Evolutionary conservation across 2,797 vertebrate species (phyloP).

Genomic region (Neosilurus hyrtlii): DNA sequence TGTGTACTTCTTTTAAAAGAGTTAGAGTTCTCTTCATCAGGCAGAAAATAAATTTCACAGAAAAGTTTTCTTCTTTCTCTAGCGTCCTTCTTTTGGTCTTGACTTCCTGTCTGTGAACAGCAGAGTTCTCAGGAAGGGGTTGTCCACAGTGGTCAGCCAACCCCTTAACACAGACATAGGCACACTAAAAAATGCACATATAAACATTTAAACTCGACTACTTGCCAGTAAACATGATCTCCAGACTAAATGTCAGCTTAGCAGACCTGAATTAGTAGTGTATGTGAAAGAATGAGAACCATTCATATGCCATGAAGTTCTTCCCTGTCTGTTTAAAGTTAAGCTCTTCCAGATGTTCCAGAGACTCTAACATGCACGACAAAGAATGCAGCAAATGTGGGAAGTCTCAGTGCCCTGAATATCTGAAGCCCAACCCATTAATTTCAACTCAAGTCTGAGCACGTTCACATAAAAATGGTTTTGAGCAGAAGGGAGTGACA

Average conservation of each 20-base stretch:
- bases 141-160: slow-evolving; percentile 78
- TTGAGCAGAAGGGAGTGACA: neutral
- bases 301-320: neutral
- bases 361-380: slow-evolving; percentile 25
- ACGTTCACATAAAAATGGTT: neutral
- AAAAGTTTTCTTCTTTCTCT: slow-evolving; percentile 53
- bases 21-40: slow-evolving; percentile 59
- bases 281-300: neutral
- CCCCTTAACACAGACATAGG: slow-evolving; percentile 37
- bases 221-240: slow-evolving; percentile 26
- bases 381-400: slow-evolving; percentile 41
- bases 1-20: slow-evolving; percentile 35
- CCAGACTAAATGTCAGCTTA: slow-evolving; percentile 6
- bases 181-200: neutral
- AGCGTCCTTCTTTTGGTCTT: slow-evolving; percentile 27
- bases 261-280: neutral
- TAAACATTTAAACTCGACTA: neutral
- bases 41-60: slow-evolving; percentile 10
- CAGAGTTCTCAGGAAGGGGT: slow-evolving; percentile 82
- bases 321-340: slow-evolving; percentile 45
- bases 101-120: slow-evolving; percentile 52
- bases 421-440: slow-evolving; percentile 26
- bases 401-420: slow-evolving; percentile 27
- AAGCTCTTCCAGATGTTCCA: slow-evolving; percentile 56
- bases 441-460: slow-evolving; percentile 12